A percentile compares a stretch with the other conserved stretches of the same genome.
These are phyloP conservation scores for Triplophysa rosa DNA, from an alignment of 2,113 vertebrate species.

Conservation along the genomic window DNA sequence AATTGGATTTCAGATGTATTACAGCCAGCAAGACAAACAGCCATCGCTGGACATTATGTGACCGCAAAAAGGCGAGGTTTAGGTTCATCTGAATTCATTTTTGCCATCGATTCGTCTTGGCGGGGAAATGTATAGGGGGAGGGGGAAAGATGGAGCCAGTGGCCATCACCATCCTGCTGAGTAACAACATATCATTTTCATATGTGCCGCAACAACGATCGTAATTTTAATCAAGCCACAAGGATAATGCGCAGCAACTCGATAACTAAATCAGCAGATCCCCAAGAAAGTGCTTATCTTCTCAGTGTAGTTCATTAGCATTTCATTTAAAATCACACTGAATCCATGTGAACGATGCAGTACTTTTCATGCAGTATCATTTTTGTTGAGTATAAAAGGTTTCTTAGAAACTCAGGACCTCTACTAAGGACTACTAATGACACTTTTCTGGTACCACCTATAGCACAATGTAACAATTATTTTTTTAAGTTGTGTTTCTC, in stretches of 20 bases:
- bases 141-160: conserved; percentile 6
- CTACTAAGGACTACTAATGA: neutral
- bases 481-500: too few species aligned
- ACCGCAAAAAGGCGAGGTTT: conserved; percentile 27
- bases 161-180: neutral
- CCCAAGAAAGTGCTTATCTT: neutral
- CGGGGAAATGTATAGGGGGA: neutral
- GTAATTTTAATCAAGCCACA: conserved; percentile 20
- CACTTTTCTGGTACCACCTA: neutral
- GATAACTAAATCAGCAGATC: neutral
- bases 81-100: conserved; percentile 35
- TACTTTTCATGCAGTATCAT: neutral
- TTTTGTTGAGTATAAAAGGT: neutral
- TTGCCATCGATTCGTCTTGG: conserved; percentile 45
- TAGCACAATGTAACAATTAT: too few species aligned
- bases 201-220: neutral
- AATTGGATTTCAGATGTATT: conserved; percentile 45
- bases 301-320: too few species aligned
- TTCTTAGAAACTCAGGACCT: neutral
- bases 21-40: conserved; percentile 9
- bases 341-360: neutral
- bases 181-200: neutral
- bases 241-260: neutral
- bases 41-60: conserved; percentile 23
- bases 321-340: neutral